Conservation (phyloP, 2,113 vertebrate genomes). For the Dipodomys merriami region DNA sequence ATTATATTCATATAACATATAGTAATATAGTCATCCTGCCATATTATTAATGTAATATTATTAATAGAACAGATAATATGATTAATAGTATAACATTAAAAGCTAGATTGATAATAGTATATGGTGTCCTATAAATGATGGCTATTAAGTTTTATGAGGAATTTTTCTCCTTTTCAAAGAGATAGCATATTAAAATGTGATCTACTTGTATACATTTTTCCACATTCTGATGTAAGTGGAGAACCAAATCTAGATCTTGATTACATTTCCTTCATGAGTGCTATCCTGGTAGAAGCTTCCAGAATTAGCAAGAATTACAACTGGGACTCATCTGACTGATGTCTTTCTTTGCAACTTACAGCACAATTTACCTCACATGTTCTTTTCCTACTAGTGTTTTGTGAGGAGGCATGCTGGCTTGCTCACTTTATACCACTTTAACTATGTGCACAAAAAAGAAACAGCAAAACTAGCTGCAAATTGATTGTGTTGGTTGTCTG, state of each 20-base stretch:
- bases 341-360: conserved; percentile 46
- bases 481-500: conserved; percentile 64
- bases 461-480: conserved; percentile 69
- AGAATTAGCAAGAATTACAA: conserved; percentile 41
- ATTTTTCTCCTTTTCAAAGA: conserved; percentile 40
- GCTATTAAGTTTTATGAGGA: not conserved
- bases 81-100: not conserved
- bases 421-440: conserved; percentile 22
- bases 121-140: no score
- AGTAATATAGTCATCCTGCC: no score
- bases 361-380: conserved; percentile 16
- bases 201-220: conserved; percentile 40
- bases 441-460: not conserved
- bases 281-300: conserved; percentile 39
- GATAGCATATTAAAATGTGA: not conserved
- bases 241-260: not conserved
- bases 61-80: no score
- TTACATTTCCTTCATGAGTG: conserved; percentile 15
- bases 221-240: not conserved
- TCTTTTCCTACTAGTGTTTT: conserved; percentile 23
- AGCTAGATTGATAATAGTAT: not conserved
- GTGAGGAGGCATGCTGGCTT: not conserved
- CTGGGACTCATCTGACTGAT: conserved; percentile 16
- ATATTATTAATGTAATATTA: no score
- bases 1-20: no score